These are phyloP conservation scores for Drosophila carrolli DNA, from an alignment of 1,140 invertebrate species.

Conservation along the genomic window DNA sequence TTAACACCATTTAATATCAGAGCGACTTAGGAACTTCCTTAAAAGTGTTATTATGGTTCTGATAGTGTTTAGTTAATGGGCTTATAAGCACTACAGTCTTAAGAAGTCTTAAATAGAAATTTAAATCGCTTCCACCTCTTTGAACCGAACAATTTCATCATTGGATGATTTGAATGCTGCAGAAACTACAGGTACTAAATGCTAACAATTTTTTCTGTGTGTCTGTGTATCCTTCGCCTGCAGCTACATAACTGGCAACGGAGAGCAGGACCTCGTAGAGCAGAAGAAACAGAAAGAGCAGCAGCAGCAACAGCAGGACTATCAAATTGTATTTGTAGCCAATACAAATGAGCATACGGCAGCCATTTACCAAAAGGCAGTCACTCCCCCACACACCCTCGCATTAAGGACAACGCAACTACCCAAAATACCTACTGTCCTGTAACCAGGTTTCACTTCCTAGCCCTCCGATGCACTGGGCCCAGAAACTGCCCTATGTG, in stretches of 20 bases:
- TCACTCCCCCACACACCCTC: constrained; percentile 29
- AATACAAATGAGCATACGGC: constrained; percentile 82
- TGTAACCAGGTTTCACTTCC: background rate
- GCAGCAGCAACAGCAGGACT: constrained; percentile 43
- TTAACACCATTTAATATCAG: background rate
- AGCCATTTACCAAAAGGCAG: constrained; percentile 77
- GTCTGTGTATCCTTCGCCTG: constrained; percentile 69
- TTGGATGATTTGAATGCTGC: constrained; percentile 11
- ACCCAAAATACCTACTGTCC: constrained; percentile 7
- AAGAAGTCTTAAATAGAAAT: constrained; percentile 12
- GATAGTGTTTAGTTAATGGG: background rate
- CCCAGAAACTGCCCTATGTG: constrained; percentile 46
- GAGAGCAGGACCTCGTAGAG: constrained; percentile 4
- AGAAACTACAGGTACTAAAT: constrained; percentile 10
- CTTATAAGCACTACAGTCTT: background rate
- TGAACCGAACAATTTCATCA: constrained; percentile 33
- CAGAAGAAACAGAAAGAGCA: constrained; percentile 1
- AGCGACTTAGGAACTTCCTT: too few species aligned
- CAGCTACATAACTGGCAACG: constrained; percentile 26
- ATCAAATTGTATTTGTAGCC: constrained; percentile 82
- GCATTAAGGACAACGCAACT: constrained; percentile 5
- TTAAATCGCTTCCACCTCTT: constrained; percentile 29
- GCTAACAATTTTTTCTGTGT: constrained; percentile 50
- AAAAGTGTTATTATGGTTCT: background rate
- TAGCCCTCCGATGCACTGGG: constrained; percentile 23